Percentiles rank a stretch among this genome's conserved stretches.
These are phyloP conservation scores for Drosophila triauraria DNA, from an alignment of 1,140 invertebrate genomes.

Conservation along the genomic window DNA sequence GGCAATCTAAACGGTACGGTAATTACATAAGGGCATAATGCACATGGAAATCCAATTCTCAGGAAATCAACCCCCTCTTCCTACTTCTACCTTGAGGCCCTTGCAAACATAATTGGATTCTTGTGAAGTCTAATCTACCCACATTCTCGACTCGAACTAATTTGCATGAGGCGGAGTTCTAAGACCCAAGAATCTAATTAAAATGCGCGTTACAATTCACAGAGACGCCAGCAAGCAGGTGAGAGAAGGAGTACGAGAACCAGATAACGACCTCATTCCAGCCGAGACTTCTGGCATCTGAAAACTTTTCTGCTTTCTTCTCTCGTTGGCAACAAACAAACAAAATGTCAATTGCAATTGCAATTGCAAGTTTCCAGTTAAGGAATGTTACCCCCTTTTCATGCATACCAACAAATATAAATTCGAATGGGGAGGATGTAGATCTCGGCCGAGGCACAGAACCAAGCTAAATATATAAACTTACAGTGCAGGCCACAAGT, in stretches of 20 bases:
- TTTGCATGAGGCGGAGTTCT: constrained; percentile 36
- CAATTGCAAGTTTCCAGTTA: constrained; percentile 35
- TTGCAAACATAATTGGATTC: constrained; percentile 36
- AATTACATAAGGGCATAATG: constrained; percentile 22
- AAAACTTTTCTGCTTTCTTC: constrained; percentile 46
- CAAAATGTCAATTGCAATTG: constrained; percentile 64
- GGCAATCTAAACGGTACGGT: constrained; percentile 21
- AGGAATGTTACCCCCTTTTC: constrained; percentile 17
- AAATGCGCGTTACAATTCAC: constrained; percentile 75
- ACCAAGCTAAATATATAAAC: background rate
- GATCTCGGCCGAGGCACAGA: background rate
- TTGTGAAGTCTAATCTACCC: constrained; percentile 24
- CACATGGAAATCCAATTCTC: constrained; percentile 16
- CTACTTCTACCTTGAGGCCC: background rate
- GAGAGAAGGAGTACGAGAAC: background rate
- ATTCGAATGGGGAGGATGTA: constrained; percentile 6
- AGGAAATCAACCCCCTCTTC: constrained; percentile 13
- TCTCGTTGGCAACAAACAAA: constrained; percentile 54
- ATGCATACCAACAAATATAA: constrained; percentile 2
- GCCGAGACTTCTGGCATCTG: constrained; percentile 53
- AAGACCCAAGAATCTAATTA: constrained; percentile 59
- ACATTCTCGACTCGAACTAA: constrained; percentile 37
- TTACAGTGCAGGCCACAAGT: background rate
- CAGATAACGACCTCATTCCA: constrained; percentile 53
- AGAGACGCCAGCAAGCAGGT: constrained; percentile 34